Evolutionary conservation across 2,888 invertebrate genomes (phyloP), one percentile per base, ranked within the genome.

Genomic region (Polymixis lichenea): DNA sequence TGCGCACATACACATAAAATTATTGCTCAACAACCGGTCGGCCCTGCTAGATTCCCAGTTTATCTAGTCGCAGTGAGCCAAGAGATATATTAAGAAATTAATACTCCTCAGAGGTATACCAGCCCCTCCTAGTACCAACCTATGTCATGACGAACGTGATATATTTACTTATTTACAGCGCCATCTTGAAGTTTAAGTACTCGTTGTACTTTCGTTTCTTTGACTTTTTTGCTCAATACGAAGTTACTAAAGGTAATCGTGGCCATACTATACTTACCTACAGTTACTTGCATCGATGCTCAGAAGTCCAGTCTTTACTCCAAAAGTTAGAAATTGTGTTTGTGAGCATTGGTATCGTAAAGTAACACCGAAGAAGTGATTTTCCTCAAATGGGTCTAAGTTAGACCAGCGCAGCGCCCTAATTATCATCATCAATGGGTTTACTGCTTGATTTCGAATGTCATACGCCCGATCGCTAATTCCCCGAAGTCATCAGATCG

Each of bases 1-100:
- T 84, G 78, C 81, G 85, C 76, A 65, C 78, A 78, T 80, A 70
- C 75, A 80, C 75, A 79, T 80, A 80, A 70, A 78, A 83, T 77
- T 65, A 87, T 91, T 90, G 89, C 90, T 82, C 86, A 88, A 90
- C 85, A 91, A 90, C 89, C 89, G 86, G 89, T 87, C 73, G 81
- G 75, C 85, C 82, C 84, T 88, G 86, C 87, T 84, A 88, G 88
- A 88, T 85, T 74, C 80, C 84, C 83, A 78, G 85, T 86, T 85
- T 80, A 82, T 83, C 88, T 85, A 86, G 80, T 73, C 60, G 71
- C 70, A 55, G 62, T 74, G 69, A 80, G 69, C 72, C 68, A 64
- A 86, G 58, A 83, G 68, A 86, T 83, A 80, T 73, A 80, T 86
- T 83, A 77, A 83, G 80, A 84, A 78, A 83, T 77, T 80, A 86